phyloP scores from a whole-genome alignment of 1,140 invertebrate genomes.

The Lycorma delicatula region DNA sequence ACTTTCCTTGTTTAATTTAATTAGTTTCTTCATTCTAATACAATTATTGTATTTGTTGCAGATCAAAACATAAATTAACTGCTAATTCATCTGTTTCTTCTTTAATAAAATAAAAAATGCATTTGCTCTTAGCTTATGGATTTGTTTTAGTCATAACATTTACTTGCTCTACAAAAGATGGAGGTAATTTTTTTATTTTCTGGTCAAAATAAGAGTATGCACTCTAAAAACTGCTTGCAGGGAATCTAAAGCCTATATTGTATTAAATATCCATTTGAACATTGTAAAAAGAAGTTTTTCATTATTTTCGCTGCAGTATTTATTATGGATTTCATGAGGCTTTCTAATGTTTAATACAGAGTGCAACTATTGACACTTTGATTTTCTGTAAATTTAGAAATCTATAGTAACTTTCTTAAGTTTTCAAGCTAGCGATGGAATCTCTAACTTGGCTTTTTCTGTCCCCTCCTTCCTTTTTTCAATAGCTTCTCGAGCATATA shows the following conservation, averaged over 20 bases:
- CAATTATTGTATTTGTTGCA: neutral
- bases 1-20: neutral
- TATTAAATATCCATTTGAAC: neutral
- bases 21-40: too few relatives aligned
- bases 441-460: too few relatives aligned
- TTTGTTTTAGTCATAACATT: conserved; percentile 4
- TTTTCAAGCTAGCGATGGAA: too few relatives aligned
- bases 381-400: neutral
- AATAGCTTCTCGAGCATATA: neutral
- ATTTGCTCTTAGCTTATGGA: neutral
- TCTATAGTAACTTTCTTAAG: neutral
- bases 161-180: neutral
- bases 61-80: neutral
- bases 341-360: conserved; percentile 3
- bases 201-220: neutral
- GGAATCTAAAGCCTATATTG: too few relatives aligned
- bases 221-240: too few relatives aligned
- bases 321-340: neutral
- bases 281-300: neutral
- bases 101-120: neutral
- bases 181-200: neutral
- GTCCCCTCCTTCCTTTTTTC: neutral
- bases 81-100: neutral
- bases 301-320: neutral
- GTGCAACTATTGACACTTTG: neutral